Base-by-base conservation (phyloP, 2,888 invertebrate genomes). In the Drosophila tanythrix region DNA sequence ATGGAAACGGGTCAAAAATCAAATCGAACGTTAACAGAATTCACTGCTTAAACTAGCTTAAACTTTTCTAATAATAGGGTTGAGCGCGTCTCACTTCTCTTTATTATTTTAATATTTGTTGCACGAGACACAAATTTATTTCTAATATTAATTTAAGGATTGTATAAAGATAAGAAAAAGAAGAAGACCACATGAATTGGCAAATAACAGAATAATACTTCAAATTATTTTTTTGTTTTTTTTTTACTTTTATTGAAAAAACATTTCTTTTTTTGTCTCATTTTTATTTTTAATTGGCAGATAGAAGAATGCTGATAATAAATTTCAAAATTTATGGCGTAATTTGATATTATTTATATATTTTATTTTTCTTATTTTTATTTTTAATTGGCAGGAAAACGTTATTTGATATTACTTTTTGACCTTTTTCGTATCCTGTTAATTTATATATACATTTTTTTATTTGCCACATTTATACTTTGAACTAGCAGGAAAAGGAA, bases 41-140 rank as follows among this genome's bases (percentile, higher is more conserved):
- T 75, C 33, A 51, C 53, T 65, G 72, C 67, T 76, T 68, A 60
- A 76, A n/a, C 21, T 55, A 53, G 53, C 53, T 55, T 36, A 25
- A 38, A 38, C n/a, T 13, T 38, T 38, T 38, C 2, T 38, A 27
- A 38, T 25, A 38, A 4, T 27, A 13, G 38, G 29, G 56, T 7
- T 56, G 56, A 56, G 56, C 29, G 38, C 56, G 56, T 56, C 27
- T 18, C n/a, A n/a, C 13, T 25, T 36, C 2, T 36, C 8, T 46
- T 43, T 21, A 40, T 21, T 21, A 11, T 11, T 7, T 21, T 0
- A n/a, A 8, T 4, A 25, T 46, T 46, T 25, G 7, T 25, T 25
- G 25, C 13, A 25, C 15, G 46, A 46, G 15, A 8, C 46, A 46
- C 25, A 46, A 25, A 8, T 25, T 2, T 46, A 21, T 21, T 13